phyloP scores from a whole-genome alignment of 2,797 vertebrate species.

The Sebastiscus albofasciatus region DNA sequence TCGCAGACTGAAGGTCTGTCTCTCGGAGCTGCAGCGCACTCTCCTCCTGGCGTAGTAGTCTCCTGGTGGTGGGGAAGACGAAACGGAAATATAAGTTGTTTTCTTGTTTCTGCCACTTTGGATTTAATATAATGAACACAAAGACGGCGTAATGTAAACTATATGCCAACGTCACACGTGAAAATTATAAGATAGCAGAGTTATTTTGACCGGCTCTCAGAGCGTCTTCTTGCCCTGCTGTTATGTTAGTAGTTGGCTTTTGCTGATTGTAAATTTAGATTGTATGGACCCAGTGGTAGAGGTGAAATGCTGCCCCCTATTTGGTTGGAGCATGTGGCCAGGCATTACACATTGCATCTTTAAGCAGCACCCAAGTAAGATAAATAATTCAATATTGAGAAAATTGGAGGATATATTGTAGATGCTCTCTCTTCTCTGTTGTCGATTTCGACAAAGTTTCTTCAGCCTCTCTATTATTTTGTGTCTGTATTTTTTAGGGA shows the following conservation, averaged over 20 bases:
- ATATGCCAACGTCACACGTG: background rate
- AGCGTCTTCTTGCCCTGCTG: background rate
- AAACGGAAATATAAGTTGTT: background rate
- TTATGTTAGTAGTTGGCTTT: background rate
- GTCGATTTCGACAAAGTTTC: background rate
- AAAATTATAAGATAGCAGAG: background rate
- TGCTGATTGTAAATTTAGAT: background rate
- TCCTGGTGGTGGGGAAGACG: background rate
- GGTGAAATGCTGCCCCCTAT: background rate
- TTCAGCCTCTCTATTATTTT: slow-evolving; percentile 16
- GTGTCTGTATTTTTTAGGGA: slow-evolving; percentile 17
- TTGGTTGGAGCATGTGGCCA: background rate
- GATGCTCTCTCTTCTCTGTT: background rate
- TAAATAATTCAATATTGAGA: background rate
- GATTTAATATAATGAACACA: background rate
- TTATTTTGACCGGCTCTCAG: background rate
- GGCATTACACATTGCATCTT: background rate
- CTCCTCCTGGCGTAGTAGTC: background rate
- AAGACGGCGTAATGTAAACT: background rate
- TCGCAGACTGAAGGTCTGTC: background rate
- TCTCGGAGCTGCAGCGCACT: accelerated
- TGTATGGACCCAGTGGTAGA: background rate
- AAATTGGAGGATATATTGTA: background rate
- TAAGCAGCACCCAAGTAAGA: slow-evolving; percentile 21
- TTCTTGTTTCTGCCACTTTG: background rate